phyloP scores from a whole-genome alignment of 37 sponge, comb jelly and placozoan species.

The Beroe forskalii region DNA sequence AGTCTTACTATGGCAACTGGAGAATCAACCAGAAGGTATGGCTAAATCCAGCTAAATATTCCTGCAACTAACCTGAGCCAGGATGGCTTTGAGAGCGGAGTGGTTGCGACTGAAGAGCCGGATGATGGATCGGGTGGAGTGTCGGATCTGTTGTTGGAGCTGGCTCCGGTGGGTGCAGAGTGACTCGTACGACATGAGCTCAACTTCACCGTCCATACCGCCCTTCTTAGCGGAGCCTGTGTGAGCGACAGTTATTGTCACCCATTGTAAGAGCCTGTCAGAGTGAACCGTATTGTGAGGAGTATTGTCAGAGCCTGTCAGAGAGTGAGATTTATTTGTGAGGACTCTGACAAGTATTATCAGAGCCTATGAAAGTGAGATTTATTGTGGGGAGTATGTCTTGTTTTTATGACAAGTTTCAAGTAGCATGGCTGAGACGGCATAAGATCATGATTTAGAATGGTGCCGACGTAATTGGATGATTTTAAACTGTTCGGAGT shows the following conservation, averaged over 20 bases:
- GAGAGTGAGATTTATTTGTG: too few relatives aligned
- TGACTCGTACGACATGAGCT: slow-evolving; percentile 50
- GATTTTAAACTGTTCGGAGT: too few relatives aligned
- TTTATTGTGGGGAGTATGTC: not conserved
- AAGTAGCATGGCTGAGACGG: not conserved
- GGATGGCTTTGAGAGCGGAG: slow-evolving; percentile 68
- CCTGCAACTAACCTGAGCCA: too few relatives aligned
- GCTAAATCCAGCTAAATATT: too few relatives aligned
- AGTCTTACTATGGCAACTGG: too few relatives aligned
- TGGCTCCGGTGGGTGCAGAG: slow-evolving; percentile 51
- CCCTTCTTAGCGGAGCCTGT: slow-evolving; percentile 51
- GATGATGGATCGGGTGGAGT: slow-evolving; percentile 72
- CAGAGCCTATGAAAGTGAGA: not conserved
- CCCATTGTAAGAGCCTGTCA: too few relatives aligned
- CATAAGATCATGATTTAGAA: not conserved
- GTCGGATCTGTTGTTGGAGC: slow-evolving; percentile 67
- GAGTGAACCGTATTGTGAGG: too few relatives aligned
- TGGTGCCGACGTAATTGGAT: too few relatives aligned
- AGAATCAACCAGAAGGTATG: too few relatives aligned
- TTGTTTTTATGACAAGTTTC: not conserved
- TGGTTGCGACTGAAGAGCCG: slow-evolving; percentile 73
- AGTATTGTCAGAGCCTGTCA: too few relatives aligned
- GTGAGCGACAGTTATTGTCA: too few relatives aligned
- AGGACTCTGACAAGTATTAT: too few relatives aligned
- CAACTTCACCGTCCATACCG: slow-evolving; percentile 42